Evolutionary conservation across 2,888 invertebrate species (phyloP).

Genomic region (Morpho deidamia): DNA sequence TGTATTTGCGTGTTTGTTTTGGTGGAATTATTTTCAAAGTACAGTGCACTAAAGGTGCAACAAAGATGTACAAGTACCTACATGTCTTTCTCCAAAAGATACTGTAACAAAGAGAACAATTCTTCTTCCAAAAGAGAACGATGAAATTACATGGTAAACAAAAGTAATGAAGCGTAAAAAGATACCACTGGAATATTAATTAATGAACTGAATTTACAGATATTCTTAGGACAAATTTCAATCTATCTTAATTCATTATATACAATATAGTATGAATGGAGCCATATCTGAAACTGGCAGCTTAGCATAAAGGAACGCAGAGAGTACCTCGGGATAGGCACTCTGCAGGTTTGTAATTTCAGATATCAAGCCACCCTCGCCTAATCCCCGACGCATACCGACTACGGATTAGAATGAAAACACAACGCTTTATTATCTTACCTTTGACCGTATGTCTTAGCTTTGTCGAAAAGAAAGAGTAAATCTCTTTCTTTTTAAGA

Average conservation of each 20-base stretch:
- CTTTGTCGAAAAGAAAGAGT: conserved; percentile 36
- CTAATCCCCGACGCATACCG: conserved; percentile 49
- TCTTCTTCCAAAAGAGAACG: too few species aligned
- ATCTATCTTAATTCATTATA: conserved; percentile 45
- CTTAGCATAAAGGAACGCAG: conserved; percentile 65
- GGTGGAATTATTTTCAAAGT: too few species aligned
- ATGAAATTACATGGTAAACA: neutral
- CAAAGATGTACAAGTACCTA: too few species aligned
- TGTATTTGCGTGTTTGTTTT: too few species aligned
- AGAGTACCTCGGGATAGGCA: conserved; percentile 64
- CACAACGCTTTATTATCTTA: conserved; percentile 72
- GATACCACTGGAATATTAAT: conserved; percentile 3
- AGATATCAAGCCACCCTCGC: conserved; percentile 65
- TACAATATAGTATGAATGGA: conserved; percentile 60
- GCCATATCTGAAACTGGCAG: conserved; percentile 67
- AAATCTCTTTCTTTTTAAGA: conserved; percentile 39
- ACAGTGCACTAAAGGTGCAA: too few species aligned
- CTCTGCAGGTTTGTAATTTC: conserved; percentile 73
- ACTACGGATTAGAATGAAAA: conserved; percentile 70
- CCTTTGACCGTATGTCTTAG: conserved; percentile 71
- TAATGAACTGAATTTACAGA: conserved; percentile 1
- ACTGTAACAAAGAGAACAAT: too few species aligned
- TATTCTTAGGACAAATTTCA: conserved; percentile 8
- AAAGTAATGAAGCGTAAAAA: neutral
- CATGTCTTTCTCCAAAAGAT: too few species aligned